phyloP scores from a whole-genome alignment of 2,797 vertebrate genomes.

The Spatula versicolor region DNA sequence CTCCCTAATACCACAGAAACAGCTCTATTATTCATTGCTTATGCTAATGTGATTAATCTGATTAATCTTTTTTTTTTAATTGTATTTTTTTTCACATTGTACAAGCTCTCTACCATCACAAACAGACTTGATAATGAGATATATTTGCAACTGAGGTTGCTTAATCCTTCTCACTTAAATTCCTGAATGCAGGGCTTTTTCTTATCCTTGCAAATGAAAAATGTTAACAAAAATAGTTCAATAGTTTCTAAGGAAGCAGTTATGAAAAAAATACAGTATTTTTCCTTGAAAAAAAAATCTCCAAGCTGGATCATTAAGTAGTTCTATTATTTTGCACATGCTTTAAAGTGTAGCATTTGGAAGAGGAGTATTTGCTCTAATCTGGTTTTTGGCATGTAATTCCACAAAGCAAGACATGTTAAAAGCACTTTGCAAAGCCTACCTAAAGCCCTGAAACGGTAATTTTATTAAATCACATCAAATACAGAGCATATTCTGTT shows the following conservation, averaged over 20 bases:
- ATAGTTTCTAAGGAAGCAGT: not conserved
- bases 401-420: not conserved
- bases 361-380: not conserved
- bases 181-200: not conserved
- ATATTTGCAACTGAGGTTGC: not conserved
- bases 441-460: not conserved
- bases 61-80: not conserved
- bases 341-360: not conserved
- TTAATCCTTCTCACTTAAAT: not conserved
- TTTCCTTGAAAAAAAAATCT: not conserved
- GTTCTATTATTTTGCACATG: not conserved
- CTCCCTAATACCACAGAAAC: not conserved
- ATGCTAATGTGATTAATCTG: not conserved
- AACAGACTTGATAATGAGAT: not conserved
- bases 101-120: not conserved
- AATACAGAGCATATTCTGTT: not conserved
- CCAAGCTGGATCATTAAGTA: not conserved
- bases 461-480: not conserved
- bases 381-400: not conserved
- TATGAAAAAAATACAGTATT: not conserved
- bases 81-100: not conserved
- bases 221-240: not conserved
- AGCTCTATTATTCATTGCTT: rapidly evolving
- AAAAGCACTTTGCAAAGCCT: not conserved
- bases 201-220: not conserved